Evolutionary conservation across 2,113 vertebrate species (phyloP).

Genomic region (Elephas maximus): DNA sequence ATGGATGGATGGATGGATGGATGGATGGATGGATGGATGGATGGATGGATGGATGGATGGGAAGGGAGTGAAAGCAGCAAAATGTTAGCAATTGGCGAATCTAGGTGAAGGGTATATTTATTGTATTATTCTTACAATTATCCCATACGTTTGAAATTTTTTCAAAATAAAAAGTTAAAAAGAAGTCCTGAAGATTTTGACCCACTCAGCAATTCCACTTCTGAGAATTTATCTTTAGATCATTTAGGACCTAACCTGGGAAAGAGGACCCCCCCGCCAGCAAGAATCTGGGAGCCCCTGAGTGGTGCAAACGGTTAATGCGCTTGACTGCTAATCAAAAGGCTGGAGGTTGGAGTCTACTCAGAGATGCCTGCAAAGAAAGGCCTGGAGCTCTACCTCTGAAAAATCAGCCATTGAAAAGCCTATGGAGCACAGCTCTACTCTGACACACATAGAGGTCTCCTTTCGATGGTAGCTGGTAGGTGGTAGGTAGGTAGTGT

Average conservation of each 20-base stretch:
- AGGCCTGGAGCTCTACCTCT: not conserved
- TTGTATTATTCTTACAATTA: not conserved
- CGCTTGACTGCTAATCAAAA: not conserved
- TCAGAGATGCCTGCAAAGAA: not conserved
- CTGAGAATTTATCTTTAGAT: not conserved
- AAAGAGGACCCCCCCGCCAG: not conserved
- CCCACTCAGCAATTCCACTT: not conserved
- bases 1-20: too few species aligned
- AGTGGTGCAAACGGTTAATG: not conserved
- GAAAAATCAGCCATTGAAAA: not conserved
- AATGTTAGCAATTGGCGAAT: rapidly evolving
- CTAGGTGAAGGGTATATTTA: rapidly evolving
- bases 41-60: not conserved
- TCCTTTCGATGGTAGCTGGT: not conserved
- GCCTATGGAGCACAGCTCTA: not conserved
- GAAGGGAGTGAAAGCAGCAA: too few species aligned
- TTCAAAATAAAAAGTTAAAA: not conserved
- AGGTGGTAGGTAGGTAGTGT: not conserved
- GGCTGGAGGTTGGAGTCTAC: not conserved
- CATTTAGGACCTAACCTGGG: not conserved
- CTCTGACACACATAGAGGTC: not conserved
- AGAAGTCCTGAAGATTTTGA: not conserved
- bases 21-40: not conserved
- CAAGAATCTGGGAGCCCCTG: not conserved
- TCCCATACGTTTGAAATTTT: not conserved